Evolutionary conservation across 2,113 vertebrate species (phyloP).

Genomic region (Antigone vipio): DNA sequence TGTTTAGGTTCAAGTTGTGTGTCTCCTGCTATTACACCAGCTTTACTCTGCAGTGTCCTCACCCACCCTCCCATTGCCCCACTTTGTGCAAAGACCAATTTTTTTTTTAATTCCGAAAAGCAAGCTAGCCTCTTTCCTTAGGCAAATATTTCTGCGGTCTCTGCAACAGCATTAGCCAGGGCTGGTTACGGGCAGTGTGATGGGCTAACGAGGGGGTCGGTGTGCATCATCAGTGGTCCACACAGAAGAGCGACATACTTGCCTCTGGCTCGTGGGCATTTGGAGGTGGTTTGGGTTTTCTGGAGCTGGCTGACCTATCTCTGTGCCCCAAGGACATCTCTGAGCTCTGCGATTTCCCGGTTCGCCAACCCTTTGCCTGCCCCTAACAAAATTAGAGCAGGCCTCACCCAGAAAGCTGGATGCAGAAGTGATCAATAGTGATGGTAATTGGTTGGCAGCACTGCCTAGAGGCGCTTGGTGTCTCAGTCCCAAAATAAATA

Average conservation of each 20-base stretch:
- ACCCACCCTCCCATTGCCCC: neutral
- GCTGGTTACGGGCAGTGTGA: neutral
- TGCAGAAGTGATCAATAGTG: neutral
- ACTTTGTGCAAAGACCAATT: neutral
- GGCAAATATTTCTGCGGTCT: neutral
- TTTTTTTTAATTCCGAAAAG: neutral
- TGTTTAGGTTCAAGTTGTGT: neutral
- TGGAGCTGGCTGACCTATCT: neutral
- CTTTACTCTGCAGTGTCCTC: neutral
- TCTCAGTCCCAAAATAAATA: neutral
- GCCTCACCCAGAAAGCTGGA: neutral
- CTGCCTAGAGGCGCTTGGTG: neutral
- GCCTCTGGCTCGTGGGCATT: neutral
- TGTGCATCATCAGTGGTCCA: neutral
- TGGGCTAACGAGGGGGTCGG: rapidly evolving
- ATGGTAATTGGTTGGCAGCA: neutral
- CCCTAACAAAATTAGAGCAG: neutral
- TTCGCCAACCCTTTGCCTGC: neutral
- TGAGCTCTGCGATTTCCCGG: neutral
- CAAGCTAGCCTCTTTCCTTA: neutral
- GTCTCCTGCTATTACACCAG: neutral
- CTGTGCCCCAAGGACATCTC: neutral
- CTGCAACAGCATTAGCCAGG: neutral
- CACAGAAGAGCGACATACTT: neutral
- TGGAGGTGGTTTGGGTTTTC: neutral